Evolutionary conservation across 2,113 vertebrate species (phyloP), one percentile per base, ranked within the genome.

Genomic region (Siniperca chuatsi): DNA sequence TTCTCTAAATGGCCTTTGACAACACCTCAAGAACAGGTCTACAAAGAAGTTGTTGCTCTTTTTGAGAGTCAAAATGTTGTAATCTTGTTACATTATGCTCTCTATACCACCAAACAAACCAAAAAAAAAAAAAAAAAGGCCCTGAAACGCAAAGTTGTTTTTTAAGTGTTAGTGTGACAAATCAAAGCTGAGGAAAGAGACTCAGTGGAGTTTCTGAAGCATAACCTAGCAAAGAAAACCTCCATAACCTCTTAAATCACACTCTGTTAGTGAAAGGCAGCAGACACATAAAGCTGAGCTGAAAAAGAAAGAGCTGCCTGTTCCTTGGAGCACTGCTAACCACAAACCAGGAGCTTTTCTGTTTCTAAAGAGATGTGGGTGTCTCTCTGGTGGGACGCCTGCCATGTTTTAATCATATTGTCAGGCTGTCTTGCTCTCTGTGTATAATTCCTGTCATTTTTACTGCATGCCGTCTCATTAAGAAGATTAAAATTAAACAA

Each of bases 331-430:
- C 46, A 7, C 44, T 42, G 54, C 60, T 58, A 29, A 23, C n/a
- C 55, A 60, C 62, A 64, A 69, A 71, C n/a, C 65, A 68, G 67
- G 33, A 78, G 75, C 70, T 64, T 71, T 25, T 79, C 74, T 72
- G 50, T 46, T 70, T 75, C 68, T 44, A 67, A 67, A 15, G 10
- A 75, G 84, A 83, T 62, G 87, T 86, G 87, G 81, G 85, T 37
- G 85, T 88, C 81, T 88, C 79, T 90, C 83, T 82, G 82, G 65
- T 83, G 79, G 82, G 82, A 86, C 20, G 25, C 21, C 76, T 72
- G 87, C 89, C 89, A 84, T 78, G 73, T 71, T 83, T 82, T 87
- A 75, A 87, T 88, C 61, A 72, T 75, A 77, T 46, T 42, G 66
- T 46, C 37, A 76, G 35, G 58, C 54, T 29, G 50, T 81, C 35